phyloP scores from a whole-genome alignment of 2,888 invertebrate species.

The Sycophila texana region DNA sequence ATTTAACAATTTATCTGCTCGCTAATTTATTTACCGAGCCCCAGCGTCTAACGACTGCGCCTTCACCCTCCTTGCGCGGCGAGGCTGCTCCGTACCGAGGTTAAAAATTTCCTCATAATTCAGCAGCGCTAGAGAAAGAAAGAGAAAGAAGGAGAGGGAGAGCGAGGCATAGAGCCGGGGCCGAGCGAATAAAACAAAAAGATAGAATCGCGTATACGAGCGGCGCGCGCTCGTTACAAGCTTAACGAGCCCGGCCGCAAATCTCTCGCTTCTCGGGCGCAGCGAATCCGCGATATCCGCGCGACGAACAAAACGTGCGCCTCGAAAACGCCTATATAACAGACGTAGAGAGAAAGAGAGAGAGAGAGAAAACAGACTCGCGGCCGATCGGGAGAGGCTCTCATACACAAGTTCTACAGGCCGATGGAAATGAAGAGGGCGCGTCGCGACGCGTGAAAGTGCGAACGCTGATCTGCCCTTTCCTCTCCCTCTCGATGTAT shows the following conservation, averaged over 20 bases:
- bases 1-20: not conserved
- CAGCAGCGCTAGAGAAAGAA: not conserved
- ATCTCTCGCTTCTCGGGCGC: not conserved
- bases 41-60: not conserved
- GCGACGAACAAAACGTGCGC: not conserved
- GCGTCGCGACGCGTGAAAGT: constrained; percentile 56
- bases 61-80: not conserved
- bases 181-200: not conserved
- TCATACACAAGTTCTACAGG: constrained; percentile 11
- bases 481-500: not conserved
- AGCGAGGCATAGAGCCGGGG: not conserved
- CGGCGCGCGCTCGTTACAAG: constrained; percentile 21
- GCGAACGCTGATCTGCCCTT: constrained; percentile 54
- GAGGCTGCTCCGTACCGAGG: not conserved
- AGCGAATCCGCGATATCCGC: not conserved
- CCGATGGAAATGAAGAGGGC: not conserved
- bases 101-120: constrained; percentile 32
- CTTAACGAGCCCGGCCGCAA: constrained; percentile 25
- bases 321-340: not conserved
- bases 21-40: not conserved
- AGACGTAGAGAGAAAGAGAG: not conserved
- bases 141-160: constrained; percentile 23
- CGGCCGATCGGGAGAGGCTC: not conserved
- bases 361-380: not conserved
- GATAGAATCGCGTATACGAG: not conserved